Evolutionary conservation across 2,113 vertebrate species (phyloP), one percentile per base, ranked within the genome.

Genomic region (Stictonetta naevosa): DNA sequence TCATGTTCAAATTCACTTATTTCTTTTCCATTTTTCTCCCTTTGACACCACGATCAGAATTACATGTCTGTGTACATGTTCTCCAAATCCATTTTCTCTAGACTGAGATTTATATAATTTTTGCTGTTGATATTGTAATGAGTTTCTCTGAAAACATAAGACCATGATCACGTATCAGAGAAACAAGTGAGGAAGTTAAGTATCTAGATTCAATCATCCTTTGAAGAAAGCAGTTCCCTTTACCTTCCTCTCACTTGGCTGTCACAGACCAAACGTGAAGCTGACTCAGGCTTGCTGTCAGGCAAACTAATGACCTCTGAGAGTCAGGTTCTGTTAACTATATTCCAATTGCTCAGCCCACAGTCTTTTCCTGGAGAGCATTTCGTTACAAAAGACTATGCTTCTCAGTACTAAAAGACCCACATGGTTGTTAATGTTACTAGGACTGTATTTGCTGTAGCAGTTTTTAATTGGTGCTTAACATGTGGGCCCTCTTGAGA

Each of bases 341-440:
- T 38, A 46, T 21, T 64, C 22, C 19, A n/a, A 1, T 8, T 26
- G 6, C 8, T 33, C 15, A 62, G 14, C 13, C 34, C 31, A 68
- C 7, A 38, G 5, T 6, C 21, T 66, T 76, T 13, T 60, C 14
- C 53, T 59, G 58, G 44, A 82, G 33, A 64, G 28, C 9, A 34
- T 6, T 6, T 11, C 11, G 2, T 50, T 71, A 33, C 0, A 0
- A 55, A 92, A 84, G 38, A 42, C 46, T 68, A 10, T 0, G 2
- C 3, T 66, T 3, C 59, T 36, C 3, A 1, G 14, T 28, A 83
- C 25, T 31, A 33, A 36, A 59, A 72, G n/a, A 55, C 18, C 44
- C 28, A 55, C 6, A 23, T 14, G 42, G n/a, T 34, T 40, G 42
- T 75, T 33, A 31, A 18, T 26, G 36, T 42, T 29, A 29, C 10